Percentiles rank a stretch among this genome's conserved stretches.
Evolutionary conservation across 2,113 vertebrate genomes (phyloP).

Genomic region (Sturnus vulgaris): DNA sequence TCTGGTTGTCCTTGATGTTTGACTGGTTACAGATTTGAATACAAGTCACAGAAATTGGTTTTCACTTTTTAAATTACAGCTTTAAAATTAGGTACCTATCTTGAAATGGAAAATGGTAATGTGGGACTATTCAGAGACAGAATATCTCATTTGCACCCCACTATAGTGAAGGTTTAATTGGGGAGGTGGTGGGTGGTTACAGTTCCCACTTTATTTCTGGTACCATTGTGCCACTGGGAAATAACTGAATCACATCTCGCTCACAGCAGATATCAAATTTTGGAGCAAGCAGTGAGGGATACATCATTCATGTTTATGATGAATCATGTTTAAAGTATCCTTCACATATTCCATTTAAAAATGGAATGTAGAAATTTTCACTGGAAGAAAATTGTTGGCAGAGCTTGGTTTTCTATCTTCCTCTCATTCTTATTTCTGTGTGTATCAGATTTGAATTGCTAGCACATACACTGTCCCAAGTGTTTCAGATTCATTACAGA

Average conservation of each 20-base stretch:
- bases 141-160: background rate
- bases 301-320: background rate
- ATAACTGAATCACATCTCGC: background rate
- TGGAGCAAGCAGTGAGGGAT: background rate
- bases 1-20: background rate
- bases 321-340: background rate
- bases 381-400: background rate
- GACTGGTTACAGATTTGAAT: background rate
- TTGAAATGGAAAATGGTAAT: background rate
- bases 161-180: background rate
- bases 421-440: background rate
- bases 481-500: slow-evolving; percentile 3
- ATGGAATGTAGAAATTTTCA: background rate
- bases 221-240: background rate
- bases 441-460: background rate
- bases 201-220: background rate
- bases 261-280: background rate
- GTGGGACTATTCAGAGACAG: background rate
- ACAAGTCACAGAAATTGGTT: background rate
- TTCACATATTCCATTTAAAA: background rate
- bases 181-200: background rate
- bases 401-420: background rate
- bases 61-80: background rate
- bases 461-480: background rate
- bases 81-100: background rate